A percentile compares a stretch with the other conserved stretches of the same genome.
Conservation (phyloP, 1,140 invertebrate genomes). For the Pogonomyrmex barbatus region DNA sequence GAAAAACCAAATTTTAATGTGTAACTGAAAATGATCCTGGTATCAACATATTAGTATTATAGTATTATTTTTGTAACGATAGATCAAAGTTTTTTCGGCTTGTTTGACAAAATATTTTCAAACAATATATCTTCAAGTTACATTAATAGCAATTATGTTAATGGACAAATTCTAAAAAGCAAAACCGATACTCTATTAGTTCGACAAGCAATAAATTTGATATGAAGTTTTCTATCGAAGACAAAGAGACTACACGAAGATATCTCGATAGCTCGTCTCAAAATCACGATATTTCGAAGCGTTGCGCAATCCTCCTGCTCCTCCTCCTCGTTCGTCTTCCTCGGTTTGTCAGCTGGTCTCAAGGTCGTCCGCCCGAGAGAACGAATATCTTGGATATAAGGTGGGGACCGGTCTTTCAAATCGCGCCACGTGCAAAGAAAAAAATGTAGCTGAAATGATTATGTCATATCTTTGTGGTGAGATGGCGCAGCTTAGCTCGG, state of each 20-base stretch:
- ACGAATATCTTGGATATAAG: conserved; percentile 72
- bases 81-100: neutral
- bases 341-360: conserved; percentile 77
- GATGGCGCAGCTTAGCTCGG: neutral
- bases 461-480: conserved; percentile 27
- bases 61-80: conserved; percentile 6
- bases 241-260: conserved; percentile 63
- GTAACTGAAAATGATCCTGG: neutral
- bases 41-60: neutral
- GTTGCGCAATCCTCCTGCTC: conserved; percentile 67
- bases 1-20: neutral
- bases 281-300: conserved; percentile 71
- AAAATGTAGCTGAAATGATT: conserved; percentile 54
- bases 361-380: conserved; percentile 75
- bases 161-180: neutral
- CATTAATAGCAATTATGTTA: neutral
- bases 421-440: conserved; percentile 53
- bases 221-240: neutral
- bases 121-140: neutral
- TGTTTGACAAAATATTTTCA: neutral
- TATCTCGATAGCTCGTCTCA: conserved; percentile 46
- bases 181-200: neutral
- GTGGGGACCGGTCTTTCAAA: conserved; percentile 52
- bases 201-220: neutral
- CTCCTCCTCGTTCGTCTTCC: conserved; percentile 62